These are phyloP conservation scores for Timandra comae DNA, from an alignment of 2,888 invertebrate genomes.

Conservation along the genomic window DNA sequence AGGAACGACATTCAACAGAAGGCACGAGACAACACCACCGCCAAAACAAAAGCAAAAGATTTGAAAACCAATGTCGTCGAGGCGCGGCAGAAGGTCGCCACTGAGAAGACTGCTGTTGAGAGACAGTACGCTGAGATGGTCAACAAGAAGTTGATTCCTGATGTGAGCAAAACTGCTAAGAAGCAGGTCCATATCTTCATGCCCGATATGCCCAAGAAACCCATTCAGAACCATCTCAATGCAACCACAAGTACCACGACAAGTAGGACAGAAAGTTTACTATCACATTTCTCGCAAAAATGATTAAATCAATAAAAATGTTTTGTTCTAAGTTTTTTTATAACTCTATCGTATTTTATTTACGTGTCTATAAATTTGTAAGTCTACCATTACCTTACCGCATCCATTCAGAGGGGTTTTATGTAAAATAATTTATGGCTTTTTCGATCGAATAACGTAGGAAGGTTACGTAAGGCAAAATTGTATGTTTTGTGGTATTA, in stretches of 20 bases:
- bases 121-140: conserved; percentile 64
- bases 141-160: conserved; percentile 61
- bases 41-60: conserved; percentile 52
- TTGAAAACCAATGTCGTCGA: conserved; percentile 45
- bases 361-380: conserved; percentile 4
- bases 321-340: not conserved
- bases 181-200: conserved; percentile 86
- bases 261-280: conserved; percentile 51
- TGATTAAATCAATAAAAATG: conserved; percentile 29
- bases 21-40: conserved; percentile 36
- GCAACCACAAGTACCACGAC: conserved; percentile 45
- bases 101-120: conserved; percentile 53
- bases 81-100: conserved; percentile 55
- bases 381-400: conserved; percentile 1
- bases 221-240: too few species aligned
- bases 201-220: conserved; percentile 78
- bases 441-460: conserved; percentile 3
- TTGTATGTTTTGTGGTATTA: too few species aligned
- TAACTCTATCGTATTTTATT: not conserved
- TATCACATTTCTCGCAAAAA: conserved; percentile 42
- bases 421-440: conserved; percentile 10
- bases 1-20: conserved; percentile 38
- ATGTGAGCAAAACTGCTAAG: conserved; percentile 60
- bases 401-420: conserved; percentile 4
- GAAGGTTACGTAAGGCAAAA: too few species aligned